Base-by-base conservation (phyloP, 2,888 invertebrate genomes). In the Cactoblastis cactorum region DNA sequence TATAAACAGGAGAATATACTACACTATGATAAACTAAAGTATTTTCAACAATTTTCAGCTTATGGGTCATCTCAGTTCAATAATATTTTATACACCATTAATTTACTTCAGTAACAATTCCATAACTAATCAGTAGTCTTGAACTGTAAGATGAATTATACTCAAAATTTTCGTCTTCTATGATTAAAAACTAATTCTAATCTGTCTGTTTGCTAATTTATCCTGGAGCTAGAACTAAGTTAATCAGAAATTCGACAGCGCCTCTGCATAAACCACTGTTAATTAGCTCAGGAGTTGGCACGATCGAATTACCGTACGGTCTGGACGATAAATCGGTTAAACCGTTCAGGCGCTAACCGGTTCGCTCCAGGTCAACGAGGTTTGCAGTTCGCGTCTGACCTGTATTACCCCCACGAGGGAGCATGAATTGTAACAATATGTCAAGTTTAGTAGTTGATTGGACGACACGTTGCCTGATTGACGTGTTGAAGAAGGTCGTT, bases 341-440 rank as follows among this genome's bases (percentile, higher is more conserved):
- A 58, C 58, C 59, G 52, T 64, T 33, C 59, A 65, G 58, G n/a
- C n/a, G n/a, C n/a, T n/a, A n/a, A n/a, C 59, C 51, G 52, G 53
- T 53, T 53, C 51, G 49, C 32, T 37, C 24, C 65, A 64, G 73
- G 76, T 74, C 73, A 68, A 63, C 62, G 66, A 60, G 62, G 65
- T 70, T 71, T 62, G 63, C 58, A 63, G 69, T 64, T 56, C 62
- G 54, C 66, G 64, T 55, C 58, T 77, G 80, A 77, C 79, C 78
- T 67, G 72, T 56, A 77, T 77, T 53, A 14, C 19, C 39, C 51
- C 53, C 46, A 4, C 14, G 9, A 9, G 14, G 24, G 14, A n/a
- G n/a, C n/a, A 22, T 45, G 17, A 37, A 37, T 15, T 37, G 37
- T 2, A 15, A 37, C 17, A 33, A 2, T 11, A 37, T 17, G 37